These are phyloP conservation scores for Eupithecia exiguata DNA, from an alignment of 2,888 invertebrate species.

Conservation along the genomic window DNA sequence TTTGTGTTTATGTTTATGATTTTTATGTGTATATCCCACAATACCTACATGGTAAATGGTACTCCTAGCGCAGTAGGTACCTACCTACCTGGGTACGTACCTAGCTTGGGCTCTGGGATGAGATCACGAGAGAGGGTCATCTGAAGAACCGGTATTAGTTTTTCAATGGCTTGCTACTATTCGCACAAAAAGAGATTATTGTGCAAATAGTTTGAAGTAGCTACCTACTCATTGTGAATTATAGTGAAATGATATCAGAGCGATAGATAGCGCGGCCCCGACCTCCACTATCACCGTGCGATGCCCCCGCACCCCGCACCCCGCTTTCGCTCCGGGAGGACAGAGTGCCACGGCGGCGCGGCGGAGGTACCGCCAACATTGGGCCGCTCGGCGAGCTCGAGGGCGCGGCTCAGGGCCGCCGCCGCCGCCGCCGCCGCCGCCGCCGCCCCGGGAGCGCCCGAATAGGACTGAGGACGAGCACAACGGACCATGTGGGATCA, in stretches of 20 bases:
- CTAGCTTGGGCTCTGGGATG: no score
- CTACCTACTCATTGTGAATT: neutral
- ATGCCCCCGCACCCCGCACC: neutral
- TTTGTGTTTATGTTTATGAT: no score
- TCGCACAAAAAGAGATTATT: no score
- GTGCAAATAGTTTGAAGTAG: neutral
- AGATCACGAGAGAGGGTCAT: no score
- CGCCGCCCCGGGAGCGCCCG: neutral
- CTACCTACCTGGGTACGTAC: no score
- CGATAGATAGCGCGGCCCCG: neutral
- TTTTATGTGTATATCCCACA: no score
- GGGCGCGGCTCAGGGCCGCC: neutral
- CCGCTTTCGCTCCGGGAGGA: neutral
- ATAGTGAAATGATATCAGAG: neutral
- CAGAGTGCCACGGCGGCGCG: neutral
- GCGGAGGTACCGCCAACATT: neutral
- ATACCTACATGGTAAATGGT: no score
- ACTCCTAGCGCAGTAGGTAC: no score
- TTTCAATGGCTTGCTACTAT: neutral
- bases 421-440: no score
- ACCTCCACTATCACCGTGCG: neutral
- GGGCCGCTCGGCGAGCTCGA: neutral
- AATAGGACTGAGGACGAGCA: neutral
- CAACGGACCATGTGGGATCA: no score
- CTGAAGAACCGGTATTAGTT: no score